A percentile compares a stretch with the other conserved stretches of the same genome.
phyloP scores from a whole-genome alignment of 1,140 invertebrate genomes.

The Drosophila persimilis region DNA sequence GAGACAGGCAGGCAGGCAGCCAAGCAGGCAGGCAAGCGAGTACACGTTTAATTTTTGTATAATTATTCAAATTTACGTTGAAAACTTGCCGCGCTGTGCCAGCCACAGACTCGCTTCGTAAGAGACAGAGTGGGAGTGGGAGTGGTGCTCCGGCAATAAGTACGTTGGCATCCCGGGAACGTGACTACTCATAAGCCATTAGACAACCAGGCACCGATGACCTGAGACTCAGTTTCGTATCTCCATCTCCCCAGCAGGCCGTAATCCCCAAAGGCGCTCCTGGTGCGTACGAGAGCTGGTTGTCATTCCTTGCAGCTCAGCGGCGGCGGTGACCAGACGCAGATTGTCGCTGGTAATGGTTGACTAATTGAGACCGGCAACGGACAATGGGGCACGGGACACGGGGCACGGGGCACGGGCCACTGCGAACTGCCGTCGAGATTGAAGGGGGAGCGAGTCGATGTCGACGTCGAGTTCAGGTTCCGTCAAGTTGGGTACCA shows the following conservation, averaged over 20 bases:
- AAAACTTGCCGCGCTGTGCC: conserved; percentile 40
- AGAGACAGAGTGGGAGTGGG: background rate
- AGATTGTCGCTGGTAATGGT: conserved; percentile 76
- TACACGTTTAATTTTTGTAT: conserved; percentile 56
- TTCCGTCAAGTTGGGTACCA: conserved; percentile 47
- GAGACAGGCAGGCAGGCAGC: conserved; percentile 25
- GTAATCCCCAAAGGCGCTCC: background rate
- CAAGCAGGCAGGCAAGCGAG: conserved; percentile 19
- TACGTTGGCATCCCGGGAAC: conserved; percentile 48
- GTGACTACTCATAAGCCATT: conserved; percentile 79
- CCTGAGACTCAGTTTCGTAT: conserved; percentile 22
- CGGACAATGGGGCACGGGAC: conserved; percentile 7
- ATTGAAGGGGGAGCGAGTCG: conserved; percentile 28
- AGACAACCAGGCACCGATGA: conserved; percentile 37
- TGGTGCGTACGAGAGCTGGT: conserved; percentile 4
- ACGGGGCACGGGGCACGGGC: background rate
- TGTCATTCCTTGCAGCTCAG: conserved; percentile 20
- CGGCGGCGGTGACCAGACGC: conserved; percentile 27
- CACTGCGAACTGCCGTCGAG: background rate
- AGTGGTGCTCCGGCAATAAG: conserved; percentile 15
- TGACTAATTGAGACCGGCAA: conserved; percentile 69
- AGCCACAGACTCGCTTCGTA: conserved; percentile 42
- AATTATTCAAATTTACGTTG: conserved; percentile 68
- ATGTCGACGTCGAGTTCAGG: conserved; percentile 7
- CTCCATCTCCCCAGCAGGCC: background rate